phyloP scores from a whole-genome alignment of 2,113 vertebrate genomes.

The Amblyornis subalaris region DNA sequence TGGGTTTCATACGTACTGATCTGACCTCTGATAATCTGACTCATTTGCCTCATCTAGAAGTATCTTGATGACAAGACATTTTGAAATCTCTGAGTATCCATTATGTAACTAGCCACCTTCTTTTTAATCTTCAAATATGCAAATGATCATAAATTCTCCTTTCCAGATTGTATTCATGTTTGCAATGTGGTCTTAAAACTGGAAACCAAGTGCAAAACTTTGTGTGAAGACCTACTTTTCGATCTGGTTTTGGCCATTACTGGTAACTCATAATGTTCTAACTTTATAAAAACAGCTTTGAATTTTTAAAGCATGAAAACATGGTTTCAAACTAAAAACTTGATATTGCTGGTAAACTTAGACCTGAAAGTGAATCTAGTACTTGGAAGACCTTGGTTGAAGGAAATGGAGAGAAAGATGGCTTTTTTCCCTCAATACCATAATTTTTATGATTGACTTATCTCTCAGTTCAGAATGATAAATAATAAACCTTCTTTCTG shows the following conservation, averaged over 20 bases:
- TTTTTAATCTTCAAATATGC: not conserved
- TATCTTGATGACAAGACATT: not conserved
- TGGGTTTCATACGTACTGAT: not conserved
- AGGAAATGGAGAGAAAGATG: not conserved
- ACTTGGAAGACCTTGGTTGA: not conserved
- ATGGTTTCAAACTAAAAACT: not conserved
- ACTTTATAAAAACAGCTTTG: not conserved
- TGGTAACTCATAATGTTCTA: not conserved
- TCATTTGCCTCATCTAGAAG: not conserved
- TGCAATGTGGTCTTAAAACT: not conserved
- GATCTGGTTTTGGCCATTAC: not conserved
- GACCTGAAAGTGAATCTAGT: not conserved
- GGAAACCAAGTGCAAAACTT: not conserved
- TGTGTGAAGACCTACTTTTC: not conserved
- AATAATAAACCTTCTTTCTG: not conserved
- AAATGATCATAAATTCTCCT: not conserved
- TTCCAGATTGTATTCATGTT: not conserved
- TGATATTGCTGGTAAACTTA: not conserved
- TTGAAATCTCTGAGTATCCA: not conserved
- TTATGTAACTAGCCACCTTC: not conserved
- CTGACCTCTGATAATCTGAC: not conserved
- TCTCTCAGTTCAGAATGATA: not conserved
- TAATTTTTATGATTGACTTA: not conserved
- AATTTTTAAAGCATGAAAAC: not conserved
- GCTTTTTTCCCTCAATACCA: not conserved